Percentiles rank a stretch among this genome's conserved stretches.
phyloP scores from a whole-genome alignment of 2,113 vertebrate genomes.

The Amphiprion ocellaris region DNA sequence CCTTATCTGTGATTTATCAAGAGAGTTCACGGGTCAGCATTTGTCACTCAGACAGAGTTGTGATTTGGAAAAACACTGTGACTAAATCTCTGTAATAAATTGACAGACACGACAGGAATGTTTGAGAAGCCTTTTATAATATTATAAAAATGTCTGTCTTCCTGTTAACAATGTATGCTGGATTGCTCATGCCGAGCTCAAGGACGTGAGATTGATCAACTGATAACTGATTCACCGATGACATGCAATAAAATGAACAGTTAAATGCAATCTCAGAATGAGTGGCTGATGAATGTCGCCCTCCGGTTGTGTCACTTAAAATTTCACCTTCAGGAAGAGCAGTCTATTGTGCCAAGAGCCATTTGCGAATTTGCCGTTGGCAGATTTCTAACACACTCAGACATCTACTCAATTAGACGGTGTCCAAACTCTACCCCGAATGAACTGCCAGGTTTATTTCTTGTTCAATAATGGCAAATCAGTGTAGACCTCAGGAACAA shows the following conservation, averaged over 20 bases:
- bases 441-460: background rate
- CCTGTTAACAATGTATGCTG: no score
- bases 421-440: background rate
- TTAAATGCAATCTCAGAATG: background rate
- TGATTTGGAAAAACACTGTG: slow-evolving; percentile 27
- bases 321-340: background rate
- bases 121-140: background rate
- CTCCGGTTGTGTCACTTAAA: background rate
- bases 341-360: background rate
- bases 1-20: slow-evolving; percentile 8
- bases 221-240: slow-evolving; percentile 22
- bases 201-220: background rate
- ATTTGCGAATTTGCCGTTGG: background rate
- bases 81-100: slow-evolving; percentile 29
- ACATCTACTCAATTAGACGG: background rate
- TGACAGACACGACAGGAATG: background rate
- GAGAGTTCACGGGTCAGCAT: background rate
- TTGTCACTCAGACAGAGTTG: background rate
- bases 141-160: background rate
- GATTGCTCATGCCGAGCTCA: no score
- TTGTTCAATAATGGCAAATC: background rate
- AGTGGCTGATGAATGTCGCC: background rate
- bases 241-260: slow-evolving; percentile 3
- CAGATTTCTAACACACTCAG: background rate
- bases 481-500: background rate